Evolutionary conservation across 2,113 vertebrate genomes (phyloP), one percentile per base, ranked within the genome.

Genomic region (Burhinus oedicnemus): DNA sequence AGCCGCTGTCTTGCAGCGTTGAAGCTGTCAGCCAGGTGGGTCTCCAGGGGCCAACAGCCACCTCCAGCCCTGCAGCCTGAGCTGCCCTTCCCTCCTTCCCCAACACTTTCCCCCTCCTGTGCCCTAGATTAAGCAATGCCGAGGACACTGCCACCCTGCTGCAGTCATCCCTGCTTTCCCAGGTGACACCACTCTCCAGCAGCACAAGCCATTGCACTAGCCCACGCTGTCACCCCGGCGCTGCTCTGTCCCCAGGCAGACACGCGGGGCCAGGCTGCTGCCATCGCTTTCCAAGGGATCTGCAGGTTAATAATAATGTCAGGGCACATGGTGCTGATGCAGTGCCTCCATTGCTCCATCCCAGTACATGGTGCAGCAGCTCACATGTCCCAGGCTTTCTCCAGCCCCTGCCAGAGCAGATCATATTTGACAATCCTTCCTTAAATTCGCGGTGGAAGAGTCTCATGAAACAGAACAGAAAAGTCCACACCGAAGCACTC

Each of bases 381-480:
- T 95, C 3, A 0, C 86, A 80, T 12, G 0, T 89, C 87, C 57
- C 72, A 71, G 77, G 86, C 87, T 81, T 84, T 58, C 77, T 95
- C 80, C 76, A 94, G 69, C 47, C 64, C 86, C 89, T 96, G 89
- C 81, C 89, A 89, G 87, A 78, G 42, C 12, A 2, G 89, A 91
- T 95, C 80, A 94, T 30, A 71, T 32, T 64, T 95, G 93, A 87
- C 94, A 96, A 68, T 89, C 91, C 83, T 80, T 83, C 45, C 72
- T 95, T 69, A 54, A 72, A 95, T 85, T 68, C 65, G 82, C 42
- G 2, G 64, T 91, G 62, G 87, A 95, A 95, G 84, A 94, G 54
- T 87, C 91, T 93, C 93, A 95, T 96, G 91, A 96, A 96, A 87
- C 96, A 95, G 95, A 96, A 96, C 95, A 96, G 93, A 96, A 79